These are phyloP conservation scores for Pantherophis alleghaniensis DNA, from an alignment of 2,797 vertebrate species.

Conservation along the genomic window DNA sequence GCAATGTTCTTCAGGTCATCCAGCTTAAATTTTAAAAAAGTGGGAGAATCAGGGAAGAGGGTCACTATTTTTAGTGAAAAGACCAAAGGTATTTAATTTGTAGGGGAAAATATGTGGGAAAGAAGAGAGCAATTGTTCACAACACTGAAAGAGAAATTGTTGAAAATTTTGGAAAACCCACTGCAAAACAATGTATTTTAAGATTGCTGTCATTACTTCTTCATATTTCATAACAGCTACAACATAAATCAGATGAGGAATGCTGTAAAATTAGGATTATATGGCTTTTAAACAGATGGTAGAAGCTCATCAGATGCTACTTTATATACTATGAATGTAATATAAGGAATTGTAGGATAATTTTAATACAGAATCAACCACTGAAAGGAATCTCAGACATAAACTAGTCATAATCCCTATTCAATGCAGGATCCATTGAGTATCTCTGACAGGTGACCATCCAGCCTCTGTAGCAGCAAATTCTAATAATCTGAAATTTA, in stretches of 20 bases:
- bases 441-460: background rate
- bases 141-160: background rate
- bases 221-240: background rate
- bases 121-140: background rate
- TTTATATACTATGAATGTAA: background rate
- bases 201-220: constrained; percentile 7
- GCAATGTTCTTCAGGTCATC: background rate
- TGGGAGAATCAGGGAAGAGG: background rate
- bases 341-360: background rate
- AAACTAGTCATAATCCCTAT: background rate
- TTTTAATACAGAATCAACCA: background rate
- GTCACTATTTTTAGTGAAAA: background rate
- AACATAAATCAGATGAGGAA: background rate
- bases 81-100: background rate
- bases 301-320: background rate
- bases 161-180: background rate
- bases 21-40: background rate
- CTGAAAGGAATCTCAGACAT: background rate
- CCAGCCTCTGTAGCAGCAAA: background rate
- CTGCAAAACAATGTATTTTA: background rate
- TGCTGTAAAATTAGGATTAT: background rate
- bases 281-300: background rate
- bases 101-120: background rate
- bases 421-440: background rate
- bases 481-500: background rate